Percentiles rank a stretch among this genome's conserved stretches.
Conservation (phyloP, 1,140 invertebrate genomes). For the Magallana gigas region DNA sequence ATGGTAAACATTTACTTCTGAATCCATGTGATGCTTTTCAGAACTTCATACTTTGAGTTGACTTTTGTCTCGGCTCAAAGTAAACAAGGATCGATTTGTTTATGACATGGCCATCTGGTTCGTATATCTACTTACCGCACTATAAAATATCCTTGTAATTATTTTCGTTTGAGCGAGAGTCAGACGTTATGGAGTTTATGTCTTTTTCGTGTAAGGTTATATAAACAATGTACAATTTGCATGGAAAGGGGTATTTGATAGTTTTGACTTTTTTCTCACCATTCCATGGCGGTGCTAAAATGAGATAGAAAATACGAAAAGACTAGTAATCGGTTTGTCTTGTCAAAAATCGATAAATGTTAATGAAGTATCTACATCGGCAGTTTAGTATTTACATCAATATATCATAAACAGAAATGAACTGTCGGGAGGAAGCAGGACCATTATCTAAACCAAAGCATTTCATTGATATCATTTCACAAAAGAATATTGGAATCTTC, state of each 20-base stretch:
- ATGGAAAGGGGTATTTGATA: no score
- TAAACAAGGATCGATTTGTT: not conserved
- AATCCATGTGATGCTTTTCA: not conserved
- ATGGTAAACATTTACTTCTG: not conserved
- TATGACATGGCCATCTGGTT: not conserved
- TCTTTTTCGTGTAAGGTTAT: no score
- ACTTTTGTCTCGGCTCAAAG: slow-evolving; percentile 13
- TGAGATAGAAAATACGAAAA: no score
- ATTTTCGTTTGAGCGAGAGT: no score
- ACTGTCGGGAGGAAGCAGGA: not conserved
- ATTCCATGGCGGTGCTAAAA: no score
- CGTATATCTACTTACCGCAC: not conserved
- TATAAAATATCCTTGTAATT: not conserved
- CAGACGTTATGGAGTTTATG: no score
- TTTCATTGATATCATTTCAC: not conserved
- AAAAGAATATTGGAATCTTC: not conserved
- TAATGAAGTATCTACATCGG: not conserved
- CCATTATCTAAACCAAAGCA: not conserved
- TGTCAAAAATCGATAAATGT: not conserved
- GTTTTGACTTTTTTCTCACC: no score
- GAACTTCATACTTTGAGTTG: not conserved
- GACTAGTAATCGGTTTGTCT: not conserved
- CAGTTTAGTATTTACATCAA: not conserved
- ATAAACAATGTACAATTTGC: no score
- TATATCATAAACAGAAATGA: not conserved